Conservation (phyloP, 1,140 invertebrate genomes). For the Conopomorpha cramerella region DNA sequence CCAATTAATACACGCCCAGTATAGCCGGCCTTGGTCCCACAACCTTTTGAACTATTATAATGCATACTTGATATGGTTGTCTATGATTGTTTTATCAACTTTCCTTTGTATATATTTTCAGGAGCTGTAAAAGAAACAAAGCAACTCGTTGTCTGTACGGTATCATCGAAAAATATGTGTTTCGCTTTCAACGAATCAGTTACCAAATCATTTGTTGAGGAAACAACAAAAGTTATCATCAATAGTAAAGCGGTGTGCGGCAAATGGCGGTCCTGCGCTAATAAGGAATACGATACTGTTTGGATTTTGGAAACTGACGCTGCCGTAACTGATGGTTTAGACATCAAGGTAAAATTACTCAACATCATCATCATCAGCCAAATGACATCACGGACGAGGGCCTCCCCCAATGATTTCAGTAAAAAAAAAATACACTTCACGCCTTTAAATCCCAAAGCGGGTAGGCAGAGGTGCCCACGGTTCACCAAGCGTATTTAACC, state of each 20-base stretch:
- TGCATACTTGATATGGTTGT: too few species aligned
- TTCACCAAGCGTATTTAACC: too few species aligned
- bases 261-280: slow-evolving; percentile 27
- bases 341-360: slow-evolving; percentile 26
- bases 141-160: slow-evolving; percentile 41
- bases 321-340: slow-evolving; percentile 13
- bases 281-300: slow-evolving; percentile 28
- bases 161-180: slow-evolving; percentile 40
- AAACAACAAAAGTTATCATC: slow-evolving; percentile 16
- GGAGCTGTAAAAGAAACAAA: slow-evolving; percentile 42
- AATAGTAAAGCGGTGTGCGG: slow-evolving; percentile 17
- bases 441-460: too few species aligned
- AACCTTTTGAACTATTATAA: too few species aligned
- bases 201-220: slow-evolving; percentile 23
- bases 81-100: too few species aligned
- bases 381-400: too few species aligned
- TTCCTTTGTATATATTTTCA: slow-evolving; percentile 15
- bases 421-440: too few species aligned
- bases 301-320: slow-evolving; percentile 30
- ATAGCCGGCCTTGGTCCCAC: too few species aligned
- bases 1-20: too few species aligned
- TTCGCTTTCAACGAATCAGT: slow-evolving; percentile 48
- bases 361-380: too few species aligned
- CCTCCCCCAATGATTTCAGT: too few species aligned
- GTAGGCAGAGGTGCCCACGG: too few species aligned